Base-by-base conservation (phyloP, 2,888 invertebrate species). In the Conchocele bisecta region DNA sequence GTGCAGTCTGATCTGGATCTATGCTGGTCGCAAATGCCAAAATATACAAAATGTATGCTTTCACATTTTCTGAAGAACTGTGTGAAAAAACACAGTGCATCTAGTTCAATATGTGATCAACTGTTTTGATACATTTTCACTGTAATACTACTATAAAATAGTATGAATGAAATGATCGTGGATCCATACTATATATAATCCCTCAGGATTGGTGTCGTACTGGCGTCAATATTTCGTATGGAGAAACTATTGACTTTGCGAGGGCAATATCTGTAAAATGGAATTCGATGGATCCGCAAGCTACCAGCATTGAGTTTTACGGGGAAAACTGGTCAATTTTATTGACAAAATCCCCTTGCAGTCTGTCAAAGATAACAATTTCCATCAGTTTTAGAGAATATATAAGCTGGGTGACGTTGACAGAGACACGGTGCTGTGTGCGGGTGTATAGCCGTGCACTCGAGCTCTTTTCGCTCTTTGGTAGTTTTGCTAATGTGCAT, bases 191-290 rank as follows among this genome's bases (percentile, higher is more conserved):
- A 71, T 84, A 82, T 81, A 78, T 82, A 83, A 83, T 82, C 79
- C 77, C 74, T 46, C 46, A 75, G 81, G 80, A 79, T 78, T 68
- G 57, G 35, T 68, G 51, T 59, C 53, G 72, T 69, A 57, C 69
- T 72, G 71, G 67, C 78, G 79, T 84, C 85, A 85, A 85, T 85
- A 85, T 82, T 84, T 85, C 81, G 81, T 81, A 78, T 82, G 79
- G 77, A 75, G 75, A 81, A 79, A 76, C 78, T 84, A 84, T 86
- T 83, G 83, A 83, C 82, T 82, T 78, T 76, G 57, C 66, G 64
- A 56, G 69, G 71, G 65, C 70, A 73, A 70, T 77, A 75, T 71
- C 81, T 78, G 81, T 74, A 77, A 83, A 83, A 79, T 81, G 78
- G 78, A 73, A 78, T 74, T 75, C 68, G 57, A 70, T 69, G 74